Percentiles rank a stretch among this genome's conserved stretches.
Conservation (phyloP, 2,888 invertebrate species). For the Epinotia demarniana region DNA sequence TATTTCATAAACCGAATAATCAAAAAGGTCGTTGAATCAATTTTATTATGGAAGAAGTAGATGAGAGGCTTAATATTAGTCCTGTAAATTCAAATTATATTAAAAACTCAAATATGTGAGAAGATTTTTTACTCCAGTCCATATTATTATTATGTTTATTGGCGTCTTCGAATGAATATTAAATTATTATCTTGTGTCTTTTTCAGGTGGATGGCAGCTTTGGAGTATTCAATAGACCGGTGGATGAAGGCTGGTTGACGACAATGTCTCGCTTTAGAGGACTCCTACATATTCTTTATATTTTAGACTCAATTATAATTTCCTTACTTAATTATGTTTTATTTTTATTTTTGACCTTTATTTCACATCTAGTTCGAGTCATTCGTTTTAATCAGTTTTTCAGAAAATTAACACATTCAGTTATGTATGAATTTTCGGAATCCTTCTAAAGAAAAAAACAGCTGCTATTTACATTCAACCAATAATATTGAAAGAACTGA, state of each 20-base stretch:
- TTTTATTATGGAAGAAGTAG: no score
- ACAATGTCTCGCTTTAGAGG: constrained; percentile 59
- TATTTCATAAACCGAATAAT: no score
- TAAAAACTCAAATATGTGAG: no score
- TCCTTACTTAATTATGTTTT: constrained; percentile 48
- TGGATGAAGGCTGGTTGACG: constrained; percentile 93
- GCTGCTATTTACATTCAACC: background rate
- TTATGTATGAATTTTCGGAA: constrained; percentile 14
- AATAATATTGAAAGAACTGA: background rate
- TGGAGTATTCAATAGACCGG: constrained; percentile 97
- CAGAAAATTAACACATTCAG: background rate
- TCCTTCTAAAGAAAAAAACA: constrained; percentile 35
- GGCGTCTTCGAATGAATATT: background rate
- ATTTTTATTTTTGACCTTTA: constrained; percentile 49
- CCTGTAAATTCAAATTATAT: no score
- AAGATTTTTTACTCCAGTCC: no score
- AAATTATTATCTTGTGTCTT: constrained; percentile 42
- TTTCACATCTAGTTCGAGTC: background rate
- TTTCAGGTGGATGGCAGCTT: constrained; percentile 95
- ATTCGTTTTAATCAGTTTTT: constrained; percentile 1
- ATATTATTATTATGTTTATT: no score
- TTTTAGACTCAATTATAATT: constrained; percentile 61
- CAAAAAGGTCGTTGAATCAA: no score
- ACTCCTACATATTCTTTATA: constrained; percentile 72
- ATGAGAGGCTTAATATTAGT: no score